phyloP scores from a whole-genome alignment of 2,797 vertebrate genomes.

The Austrolebias charrua region DNA sequence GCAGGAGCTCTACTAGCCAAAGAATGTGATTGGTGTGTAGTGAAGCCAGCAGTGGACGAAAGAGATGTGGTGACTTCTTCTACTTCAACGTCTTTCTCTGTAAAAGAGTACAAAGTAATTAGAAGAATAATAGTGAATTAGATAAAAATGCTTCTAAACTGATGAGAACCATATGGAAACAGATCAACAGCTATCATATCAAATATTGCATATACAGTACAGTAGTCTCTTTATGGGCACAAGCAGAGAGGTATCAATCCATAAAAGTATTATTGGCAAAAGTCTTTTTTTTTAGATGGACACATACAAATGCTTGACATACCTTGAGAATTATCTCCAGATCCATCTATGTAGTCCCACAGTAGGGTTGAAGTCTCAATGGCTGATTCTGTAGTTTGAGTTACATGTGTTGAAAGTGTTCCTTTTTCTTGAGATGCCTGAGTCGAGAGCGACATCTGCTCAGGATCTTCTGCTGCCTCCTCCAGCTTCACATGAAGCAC shows the following conservation, averaged over 20 bases:
- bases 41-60: constrained; percentile 18
- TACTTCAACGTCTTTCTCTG: constrained; percentile 48
- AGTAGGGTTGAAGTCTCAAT: constrained; percentile 18
- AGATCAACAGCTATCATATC: too few relatives aligned
- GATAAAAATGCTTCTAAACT: neutral
- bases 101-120: constrained; percentile 31
- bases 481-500: constrained; percentile 30
- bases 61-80: constrained; percentile 25
- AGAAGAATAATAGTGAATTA: neutral
- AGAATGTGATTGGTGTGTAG: constrained; percentile 20
- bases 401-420: constrained; percentile 24
- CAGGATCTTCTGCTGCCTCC: constrained; percentile 28
- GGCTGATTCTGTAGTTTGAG: constrained; percentile 36
- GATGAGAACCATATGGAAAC: too few relatives aligned
- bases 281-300: neutral
- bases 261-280: too few relatives aligned
- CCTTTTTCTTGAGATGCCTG: constrained; percentile 35
- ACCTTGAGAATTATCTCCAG: constrained; percentile 72
- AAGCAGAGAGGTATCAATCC: neutral
- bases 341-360: constrained; percentile 55
- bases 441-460: constrained; percentile 37
- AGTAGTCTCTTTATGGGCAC: too few relatives aligned
- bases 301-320: constrained; percentile 10
- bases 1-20: constrained; percentile 11
- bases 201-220: too few relatives aligned